Conservation (phyloP, 2,888 invertebrate genomes). For the Bellardia bayeri region DNA sequence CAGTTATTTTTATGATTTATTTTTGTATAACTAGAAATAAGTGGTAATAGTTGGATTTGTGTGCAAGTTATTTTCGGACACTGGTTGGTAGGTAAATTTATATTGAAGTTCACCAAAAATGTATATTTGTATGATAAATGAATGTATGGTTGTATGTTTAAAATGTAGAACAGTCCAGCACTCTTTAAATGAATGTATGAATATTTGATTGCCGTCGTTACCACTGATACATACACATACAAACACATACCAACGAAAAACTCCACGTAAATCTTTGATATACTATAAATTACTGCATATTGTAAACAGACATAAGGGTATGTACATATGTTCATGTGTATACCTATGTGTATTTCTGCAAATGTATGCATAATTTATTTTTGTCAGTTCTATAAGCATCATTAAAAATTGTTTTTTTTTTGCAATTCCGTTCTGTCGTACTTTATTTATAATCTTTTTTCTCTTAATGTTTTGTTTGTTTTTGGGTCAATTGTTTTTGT, state of each 20-base stretch:
- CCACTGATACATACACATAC: background rate
- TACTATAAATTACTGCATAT: background rate
- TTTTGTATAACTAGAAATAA: no score
- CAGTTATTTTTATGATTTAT: no score
- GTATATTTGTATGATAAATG: background rate
- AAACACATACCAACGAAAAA: background rate
- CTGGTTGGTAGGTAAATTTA: background rate
- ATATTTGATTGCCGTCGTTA: background rate
- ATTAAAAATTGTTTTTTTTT: conserved; percentile 28
- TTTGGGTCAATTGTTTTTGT: conserved; percentile 43
- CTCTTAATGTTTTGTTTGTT: conserved; percentile 8
- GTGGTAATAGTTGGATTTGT: background rate
- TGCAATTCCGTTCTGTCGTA: background rate
- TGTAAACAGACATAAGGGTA: background rate
- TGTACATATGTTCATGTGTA: background rate
- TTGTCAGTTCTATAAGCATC: conserved; percentile 48
- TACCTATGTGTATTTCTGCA: background rate
- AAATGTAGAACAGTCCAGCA: conserved; percentile 13
- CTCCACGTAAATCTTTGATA: conserved; percentile 9
- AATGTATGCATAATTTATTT: conserved; percentile 56
- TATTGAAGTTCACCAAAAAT: conserved; percentile 1
- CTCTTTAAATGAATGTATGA: background rate
- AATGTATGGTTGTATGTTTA: background rate
- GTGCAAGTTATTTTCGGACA: background rate
- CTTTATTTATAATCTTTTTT: conserved; percentile 26